Conservation (phyloP, 2,888 invertebrate genomes). For the Chelonus formosanus region DNA sequence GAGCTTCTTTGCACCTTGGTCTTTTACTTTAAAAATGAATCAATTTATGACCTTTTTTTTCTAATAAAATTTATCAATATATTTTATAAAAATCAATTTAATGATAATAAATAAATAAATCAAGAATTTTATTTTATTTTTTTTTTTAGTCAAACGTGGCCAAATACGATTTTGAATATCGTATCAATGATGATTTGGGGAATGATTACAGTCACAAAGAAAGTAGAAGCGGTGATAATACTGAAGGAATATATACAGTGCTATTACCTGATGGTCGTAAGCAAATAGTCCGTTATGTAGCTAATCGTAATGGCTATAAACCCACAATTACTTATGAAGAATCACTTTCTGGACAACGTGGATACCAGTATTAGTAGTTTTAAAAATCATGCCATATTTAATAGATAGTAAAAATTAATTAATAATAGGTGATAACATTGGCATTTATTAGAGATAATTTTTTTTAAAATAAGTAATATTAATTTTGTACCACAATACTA, state of each 20-base stretch:
- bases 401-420: conserved; percentile 4
- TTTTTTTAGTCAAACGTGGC: conserved; percentile 47
- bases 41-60: too few species aligned
- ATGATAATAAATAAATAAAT: neutral
- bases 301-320: conserved; percentile 74
- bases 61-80: too few species aligned
- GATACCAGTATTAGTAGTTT: conserved; percentile 42
- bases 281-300: conserved; percentile 76
- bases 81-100: too few species aligned
- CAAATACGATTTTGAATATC: conserved; percentile 62
- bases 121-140: neutral
- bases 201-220: conserved; percentile 64
- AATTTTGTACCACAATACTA: too few species aligned
- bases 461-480: neutral
- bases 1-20: neutral
- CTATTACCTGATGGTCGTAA: conserved; percentile 62
- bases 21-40: too few species aligned
- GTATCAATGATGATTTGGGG: conserved; percentile 60
- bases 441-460: neutral
- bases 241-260: conserved; percentile 63
- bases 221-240: conserved; percentile 59
- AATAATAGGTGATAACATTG: neutral
- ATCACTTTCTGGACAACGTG: conserved; percentile 47
- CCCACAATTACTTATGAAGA: conserved; percentile 76
- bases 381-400: conserved; percentile 26